phyloP scores from a whole-genome alignment of 2,888 invertebrate genomes.

The Phytoseiulus persimilis region DNA sequence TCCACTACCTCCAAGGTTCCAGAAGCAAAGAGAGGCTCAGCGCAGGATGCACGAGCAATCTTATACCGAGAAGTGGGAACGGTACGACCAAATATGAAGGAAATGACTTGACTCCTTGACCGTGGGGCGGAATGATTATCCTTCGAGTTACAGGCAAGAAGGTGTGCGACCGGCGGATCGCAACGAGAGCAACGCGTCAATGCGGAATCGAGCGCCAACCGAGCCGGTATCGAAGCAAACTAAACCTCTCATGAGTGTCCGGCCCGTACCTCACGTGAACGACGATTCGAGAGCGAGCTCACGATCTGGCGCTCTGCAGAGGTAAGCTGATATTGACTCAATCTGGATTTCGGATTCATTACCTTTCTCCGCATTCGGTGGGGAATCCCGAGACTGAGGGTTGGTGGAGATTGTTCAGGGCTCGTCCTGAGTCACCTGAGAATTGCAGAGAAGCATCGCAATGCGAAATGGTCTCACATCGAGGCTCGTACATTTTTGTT shows the following conservation, averaged over 20 bases:
- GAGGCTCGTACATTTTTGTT: neutral
- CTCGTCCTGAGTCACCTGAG: neutral
- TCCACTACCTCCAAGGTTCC: neutral
- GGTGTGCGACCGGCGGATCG: too few species aligned
- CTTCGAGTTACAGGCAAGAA: too few species aligned
- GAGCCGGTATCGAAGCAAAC: neutral
- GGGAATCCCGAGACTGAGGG: too few species aligned
- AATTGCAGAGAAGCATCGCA: neutral
- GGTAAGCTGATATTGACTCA: neutral
- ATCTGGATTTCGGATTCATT: too few species aligned
- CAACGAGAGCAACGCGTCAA: too few species aligned
- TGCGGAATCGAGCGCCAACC: too few species aligned
- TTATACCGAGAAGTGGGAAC: neutral
- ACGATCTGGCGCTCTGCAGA: neutral
- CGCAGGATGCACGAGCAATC: neutral
- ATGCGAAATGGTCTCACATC: neutral
- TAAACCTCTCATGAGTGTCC: constrained; percentile 25
- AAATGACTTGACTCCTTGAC: too few species aligned
- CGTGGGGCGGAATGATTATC: too few species aligned
- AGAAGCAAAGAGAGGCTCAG: constrained; percentile 13
- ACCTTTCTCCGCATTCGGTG: too few species aligned
- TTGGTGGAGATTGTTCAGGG: too few species aligned
- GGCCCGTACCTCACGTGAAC: constrained; percentile 6
- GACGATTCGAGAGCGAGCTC: neutral
- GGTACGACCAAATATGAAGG: neutral